Conservation (phyloP, 2,797 vertebrate species). For the Sebastes minor region DNA sequence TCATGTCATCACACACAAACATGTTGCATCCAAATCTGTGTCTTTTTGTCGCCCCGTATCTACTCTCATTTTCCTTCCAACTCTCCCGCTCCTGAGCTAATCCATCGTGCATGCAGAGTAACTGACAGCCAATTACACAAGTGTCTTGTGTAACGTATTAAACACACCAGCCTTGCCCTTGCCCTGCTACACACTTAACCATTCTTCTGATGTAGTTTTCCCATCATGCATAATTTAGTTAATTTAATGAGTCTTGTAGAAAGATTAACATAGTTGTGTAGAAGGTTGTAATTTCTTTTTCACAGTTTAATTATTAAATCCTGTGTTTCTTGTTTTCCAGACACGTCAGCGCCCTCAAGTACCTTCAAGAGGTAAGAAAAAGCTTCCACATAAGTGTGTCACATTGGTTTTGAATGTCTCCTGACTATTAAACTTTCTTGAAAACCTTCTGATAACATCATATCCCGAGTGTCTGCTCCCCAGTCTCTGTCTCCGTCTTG, state of each 20-base stretch:
- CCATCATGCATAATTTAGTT: conserved; percentile 41
- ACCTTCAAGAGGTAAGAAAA: conserved; percentile 85
- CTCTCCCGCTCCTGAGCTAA: conserved; percentile 3
- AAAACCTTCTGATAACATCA: conserved; percentile 59
- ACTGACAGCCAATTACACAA: conserved; percentile 64
- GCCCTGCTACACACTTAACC: conserved; percentile 42
- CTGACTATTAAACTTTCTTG: conserved; percentile 33
- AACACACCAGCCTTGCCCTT: conserved; percentile 32
- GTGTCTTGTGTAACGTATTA: conserved; percentile 48
- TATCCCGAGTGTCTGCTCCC: conserved; percentile 62
- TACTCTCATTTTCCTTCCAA: not conserved
- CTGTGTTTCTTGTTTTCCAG: conserved; percentile 80
- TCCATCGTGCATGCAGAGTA: conserved; percentile 37
- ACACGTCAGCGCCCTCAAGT: conserved; percentile 89
- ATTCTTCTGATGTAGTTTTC: conserved; percentile 41
- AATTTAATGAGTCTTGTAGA: conserved; percentile 25
- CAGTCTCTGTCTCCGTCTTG: conserved; percentile 60
- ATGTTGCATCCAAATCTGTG: not conserved
- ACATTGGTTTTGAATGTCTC: conserved; percentile 8
- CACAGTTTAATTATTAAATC: not conserved
- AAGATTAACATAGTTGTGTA: conserved; percentile 16
- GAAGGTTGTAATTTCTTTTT: conserved; percentile 20
- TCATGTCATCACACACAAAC: conserved; percentile 6
- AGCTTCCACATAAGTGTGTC: not conserved
- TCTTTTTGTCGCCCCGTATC: not conserved